Evolutionary conservation across 2,797 vertebrate genomes (phyloP).

Genomic region (Enteromius fasciolatus): DNA sequence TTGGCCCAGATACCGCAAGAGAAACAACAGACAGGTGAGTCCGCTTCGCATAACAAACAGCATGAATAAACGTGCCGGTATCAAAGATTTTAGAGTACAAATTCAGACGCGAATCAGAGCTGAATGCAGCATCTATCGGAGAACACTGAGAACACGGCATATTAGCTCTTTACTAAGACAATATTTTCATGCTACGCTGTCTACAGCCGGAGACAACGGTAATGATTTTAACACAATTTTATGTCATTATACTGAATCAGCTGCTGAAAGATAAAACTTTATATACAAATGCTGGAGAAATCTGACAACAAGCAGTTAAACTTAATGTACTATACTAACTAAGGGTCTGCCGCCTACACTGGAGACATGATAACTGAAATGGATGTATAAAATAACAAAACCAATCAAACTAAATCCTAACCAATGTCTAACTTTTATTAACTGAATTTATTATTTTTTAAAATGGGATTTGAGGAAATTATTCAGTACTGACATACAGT

Average conservation of each 20-base stretch:
- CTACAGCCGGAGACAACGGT: not conserved
- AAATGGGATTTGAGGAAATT: not conserved
- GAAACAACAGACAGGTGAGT: constrained; percentile 40
- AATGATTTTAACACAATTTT: not conserved
- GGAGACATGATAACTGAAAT: not conserved
- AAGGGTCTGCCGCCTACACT: not conserved
- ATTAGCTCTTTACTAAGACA: not conserved
- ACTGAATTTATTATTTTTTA: not conserved
- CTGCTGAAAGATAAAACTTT: not conserved
- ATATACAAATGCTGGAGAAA: not conserved
- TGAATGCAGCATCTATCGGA: not conserved
- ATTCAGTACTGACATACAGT: not conserved
- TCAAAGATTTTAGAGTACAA: not conserved
- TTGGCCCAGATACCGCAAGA: constrained; percentile 3
- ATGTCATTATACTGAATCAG: not conserved
- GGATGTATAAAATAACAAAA: not conserved
- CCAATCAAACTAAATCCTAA: not conserved
- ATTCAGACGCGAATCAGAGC: constrained; percentile 4
- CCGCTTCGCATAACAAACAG: constrained; percentile 28
- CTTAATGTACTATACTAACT: not conserved
- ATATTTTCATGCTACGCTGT: not conserved
- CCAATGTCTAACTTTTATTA: not conserved
- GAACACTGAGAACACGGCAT: not conserved
- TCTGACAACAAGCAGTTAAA: not conserved
- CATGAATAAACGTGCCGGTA: not conserved